Evolutionary conservation across 2,113 vertebrate genomes (phyloP), one percentile per base, ranked within the genome.

Genomic region (Pelmatolapia mariae): DNA sequence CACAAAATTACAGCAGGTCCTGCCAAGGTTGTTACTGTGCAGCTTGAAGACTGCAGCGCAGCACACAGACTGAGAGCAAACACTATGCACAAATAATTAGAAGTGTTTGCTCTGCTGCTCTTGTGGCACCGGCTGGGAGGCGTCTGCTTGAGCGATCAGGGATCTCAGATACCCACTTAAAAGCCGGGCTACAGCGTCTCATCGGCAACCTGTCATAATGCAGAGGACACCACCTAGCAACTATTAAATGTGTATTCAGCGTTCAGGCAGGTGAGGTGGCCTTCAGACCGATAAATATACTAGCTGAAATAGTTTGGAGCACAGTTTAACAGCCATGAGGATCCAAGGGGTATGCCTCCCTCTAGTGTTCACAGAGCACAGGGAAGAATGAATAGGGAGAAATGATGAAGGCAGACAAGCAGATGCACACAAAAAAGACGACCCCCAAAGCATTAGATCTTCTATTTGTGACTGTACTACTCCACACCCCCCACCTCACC

Each of bases 1-100:
- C 1, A 2, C 2, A 3, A 3, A 29, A 85, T 82, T 87, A 82
- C 92, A 90, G 33, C 16, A 7, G 54, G 61, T 9, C 29, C 45
- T 78, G 78, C 80, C 92, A 92, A 87, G 86, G 83, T 87, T 91
- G 89, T 93, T 90, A 80, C 88, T 79, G 88, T 82, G 85, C 85
- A 92, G 88, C 85, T 88, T 88, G 71, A 85, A 76, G 71, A 57
- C 68, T 59, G 38, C 82, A 87, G 88, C 79, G 16, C 33, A 50
- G 29, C 84, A 31, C 52, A 54, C 85, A 88, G 66, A 59, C 89
- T 5, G 50, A 81, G 56, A 63, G 57, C 85, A 90, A 89, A 85
- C 89, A 89, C 47, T 43, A 1, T 45, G 68, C 59, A 76, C 79
- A 91, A 80, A 91, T 76, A 86, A 86, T 81, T 80, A 80, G 3